Evolutionary conservation across 2,888 invertebrate genomes (phyloP).

Genomic region (Lasioglossum morio): DNA sequence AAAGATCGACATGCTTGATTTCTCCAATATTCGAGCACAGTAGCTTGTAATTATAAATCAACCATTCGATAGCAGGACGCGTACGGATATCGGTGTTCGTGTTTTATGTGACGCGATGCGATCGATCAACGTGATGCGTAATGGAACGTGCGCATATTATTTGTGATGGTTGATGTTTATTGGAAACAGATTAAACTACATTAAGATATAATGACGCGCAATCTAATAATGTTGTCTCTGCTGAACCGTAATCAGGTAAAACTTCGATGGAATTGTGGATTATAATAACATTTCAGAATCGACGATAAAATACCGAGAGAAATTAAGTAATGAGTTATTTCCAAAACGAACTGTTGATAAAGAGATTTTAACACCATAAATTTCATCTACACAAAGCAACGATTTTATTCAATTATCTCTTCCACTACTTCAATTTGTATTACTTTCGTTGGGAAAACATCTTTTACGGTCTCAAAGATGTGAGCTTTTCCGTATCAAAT

Average conservation of each 20-base stretch:
- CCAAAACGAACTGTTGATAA: not conserved
- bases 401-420: not conserved
- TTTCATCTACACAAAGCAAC: not conserved
- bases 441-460: not conserved
- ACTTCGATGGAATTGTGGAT: not conserved
- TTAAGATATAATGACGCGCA: slow-evolving; percentile 6
- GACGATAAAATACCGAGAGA: not conserved
- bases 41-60: slow-evolving; percentile 50
- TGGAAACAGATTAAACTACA: slow-evolving; percentile 12
- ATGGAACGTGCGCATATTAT: slow-evolving; percentile 48
- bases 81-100: slow-evolving; percentile 23
- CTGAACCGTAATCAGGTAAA: not conserved
- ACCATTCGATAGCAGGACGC: slow-evolving; percentile 39
- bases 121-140: slow-evolving; percentile 42
- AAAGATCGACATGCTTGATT: slow-evolving; percentile 24
- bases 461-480: not conserved
- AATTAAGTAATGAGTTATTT: not conserved
- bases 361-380: not conserved
- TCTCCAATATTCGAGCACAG: slow-evolving; percentile 2
- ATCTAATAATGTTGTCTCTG: slow-evolving; percentile 3
- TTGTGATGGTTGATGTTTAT: slow-evolving; percentile 22
- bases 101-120: slow-evolving; percentile 28
- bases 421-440: not conserved
- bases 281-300: not conserved
- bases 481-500: not conserved